Evolutionary conservation across 2,113 vertebrate genomes (phyloP).

Genomic region (Scortum barcoo): DNA sequence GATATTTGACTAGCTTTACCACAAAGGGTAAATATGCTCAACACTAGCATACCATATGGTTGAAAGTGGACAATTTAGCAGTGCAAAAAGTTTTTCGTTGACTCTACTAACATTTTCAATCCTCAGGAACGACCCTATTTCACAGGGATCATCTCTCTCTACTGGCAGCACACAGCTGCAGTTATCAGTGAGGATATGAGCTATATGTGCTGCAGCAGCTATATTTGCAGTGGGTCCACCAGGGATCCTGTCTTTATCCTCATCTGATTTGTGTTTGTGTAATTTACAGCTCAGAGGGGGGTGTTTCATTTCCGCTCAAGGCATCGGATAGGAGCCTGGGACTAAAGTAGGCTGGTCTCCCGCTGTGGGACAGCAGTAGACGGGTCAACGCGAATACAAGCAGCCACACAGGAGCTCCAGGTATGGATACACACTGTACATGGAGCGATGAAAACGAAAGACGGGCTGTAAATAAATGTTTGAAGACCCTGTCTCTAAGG

Average conservation of each 20-base stretch:
- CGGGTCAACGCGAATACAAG: neutral
- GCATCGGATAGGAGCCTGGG: constrained; percentile 32
- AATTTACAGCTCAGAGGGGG: constrained; percentile 53
- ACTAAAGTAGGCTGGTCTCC: constrained; percentile 40
- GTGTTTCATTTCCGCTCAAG: constrained; percentile 54
- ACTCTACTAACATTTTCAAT: neutral
- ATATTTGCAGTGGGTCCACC: constrained; percentile 47
- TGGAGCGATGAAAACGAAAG: constrained; percentile 27
- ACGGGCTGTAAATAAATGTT: constrained; percentile 32
- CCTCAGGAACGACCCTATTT: constrained; percentile 22
- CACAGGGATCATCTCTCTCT: constrained; percentile 9
- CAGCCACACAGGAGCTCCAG: constrained; percentile 12
- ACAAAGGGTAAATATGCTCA: neutral
- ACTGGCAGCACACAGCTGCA: constrained; percentile 32
- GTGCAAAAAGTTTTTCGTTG: neutral
- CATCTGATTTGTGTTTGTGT: constrained; percentile 63
- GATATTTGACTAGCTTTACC: neutral
- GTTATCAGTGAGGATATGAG: constrained; percentile 31
- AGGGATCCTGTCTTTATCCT: constrained; percentile 49
- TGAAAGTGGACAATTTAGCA: neutral
- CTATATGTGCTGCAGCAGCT: constrained; percentile 51
- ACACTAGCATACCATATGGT: neutral
- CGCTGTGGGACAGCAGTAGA: constrained; percentile 34
- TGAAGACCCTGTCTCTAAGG: constrained; percentile 3
- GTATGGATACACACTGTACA: constrained; percentile 11